Percentiles rank a stretch among this genome's conserved stretches.
phyloP scores from a whole-genome alignment of 1,140 invertebrate species.

The Penaeus japonicus region DNA sequence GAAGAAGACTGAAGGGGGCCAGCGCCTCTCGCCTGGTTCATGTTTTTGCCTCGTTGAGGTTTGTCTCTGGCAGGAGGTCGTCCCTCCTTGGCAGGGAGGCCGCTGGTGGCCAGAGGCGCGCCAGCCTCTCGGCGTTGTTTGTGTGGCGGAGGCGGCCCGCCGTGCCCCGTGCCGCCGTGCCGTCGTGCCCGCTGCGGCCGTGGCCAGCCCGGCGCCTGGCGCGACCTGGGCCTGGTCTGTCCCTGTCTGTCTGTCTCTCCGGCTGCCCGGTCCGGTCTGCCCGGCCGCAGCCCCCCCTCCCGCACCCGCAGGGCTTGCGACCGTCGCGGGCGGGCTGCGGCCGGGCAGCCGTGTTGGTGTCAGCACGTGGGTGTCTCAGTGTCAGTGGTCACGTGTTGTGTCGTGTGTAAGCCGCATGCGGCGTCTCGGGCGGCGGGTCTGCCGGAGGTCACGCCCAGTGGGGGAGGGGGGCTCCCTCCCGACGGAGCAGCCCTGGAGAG shows the following conservation, averaged over 20 bases:
- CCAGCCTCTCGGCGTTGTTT: conserved; percentile 44
- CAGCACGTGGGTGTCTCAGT: conserved; percentile 52
- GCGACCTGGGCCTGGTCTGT: conserved; percentile 46
- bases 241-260: conserved; percentile 52
- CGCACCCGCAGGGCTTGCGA: background rate
- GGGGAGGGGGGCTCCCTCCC: background rate
- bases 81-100: conserved; percentile 56
- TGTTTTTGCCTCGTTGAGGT: conserved; percentile 54
- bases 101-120: conserved; percentile 40
- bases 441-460: conserved; percentile 49
- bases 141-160: conserved; percentile 50
- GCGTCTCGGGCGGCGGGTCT: conserved; percentile 56
- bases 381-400: conserved; percentile 56
- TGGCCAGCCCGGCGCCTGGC: conserved; percentile 48
- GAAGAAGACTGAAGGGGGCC: conserved; percentile 45
- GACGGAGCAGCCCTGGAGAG: conserved; percentile 21
- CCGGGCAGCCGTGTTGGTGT: conserved; percentile 49
- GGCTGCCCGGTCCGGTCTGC: conserved; percentile 41
- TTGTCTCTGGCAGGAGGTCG: conserved; percentile 53
- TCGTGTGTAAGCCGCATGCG: conserved; percentile 47
- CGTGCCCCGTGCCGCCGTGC: background rate
- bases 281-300: conserved; percentile 27
- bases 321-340: conserved; percentile 27
- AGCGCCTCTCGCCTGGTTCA: conserved; percentile 45
- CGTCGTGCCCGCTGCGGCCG: conserved; percentile 28